These are phyloP conservation scores for Cinara cedri DNA, from an alignment of 2,888 invertebrate species.

Conservation along the genomic window DNA sequence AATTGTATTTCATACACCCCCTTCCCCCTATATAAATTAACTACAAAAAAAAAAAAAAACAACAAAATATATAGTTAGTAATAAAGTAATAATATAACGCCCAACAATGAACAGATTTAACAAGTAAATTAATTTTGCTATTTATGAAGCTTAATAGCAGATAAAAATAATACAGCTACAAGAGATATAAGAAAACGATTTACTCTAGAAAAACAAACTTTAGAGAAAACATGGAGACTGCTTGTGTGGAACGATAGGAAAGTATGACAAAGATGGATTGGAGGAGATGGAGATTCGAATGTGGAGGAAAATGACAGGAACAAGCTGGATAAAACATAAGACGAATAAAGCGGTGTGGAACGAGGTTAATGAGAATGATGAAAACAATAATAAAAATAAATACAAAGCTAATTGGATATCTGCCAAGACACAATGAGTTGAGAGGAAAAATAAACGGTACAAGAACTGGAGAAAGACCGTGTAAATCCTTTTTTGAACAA, in stretches of 20 bases:
- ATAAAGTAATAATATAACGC: too few relatives aligned
- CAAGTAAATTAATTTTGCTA: too few relatives aligned
- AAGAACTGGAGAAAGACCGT: background rate
- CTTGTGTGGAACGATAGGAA: background rate
- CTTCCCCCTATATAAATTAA: too few relatives aligned
- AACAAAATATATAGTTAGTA: too few relatives aligned
- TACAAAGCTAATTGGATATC: conserved; percentile 3
- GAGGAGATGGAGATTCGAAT: background rate
- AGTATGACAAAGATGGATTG: background rate
- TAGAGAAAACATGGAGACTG: background rate
- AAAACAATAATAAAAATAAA: background rate
- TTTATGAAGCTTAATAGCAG: too few relatives aligned
- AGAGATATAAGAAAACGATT: too few relatives aligned
- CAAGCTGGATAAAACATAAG: too few relatives aligned
- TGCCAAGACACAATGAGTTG: conserved; percentile 1
- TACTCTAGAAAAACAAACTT: background rate
- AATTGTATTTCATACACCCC: too few relatives aligned
- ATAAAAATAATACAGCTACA: too few relatives aligned
- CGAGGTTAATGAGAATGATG: background rate
- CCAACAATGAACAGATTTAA: too few relatives aligned
- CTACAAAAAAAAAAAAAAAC: too few relatives aligned
- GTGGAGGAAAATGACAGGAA: conserved; percentile 4
- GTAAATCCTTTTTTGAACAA: conserved; percentile 8
- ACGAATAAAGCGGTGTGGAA: background rate
- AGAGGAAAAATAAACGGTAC: background rate